Percentiles rank a stretch among this genome's conserved stretches.
These are phyloP conservation scores for Drepanosiphum platanoidis DNA, from an alignment of 2,888 invertebrate species.

Conservation along the genomic window DNA sequence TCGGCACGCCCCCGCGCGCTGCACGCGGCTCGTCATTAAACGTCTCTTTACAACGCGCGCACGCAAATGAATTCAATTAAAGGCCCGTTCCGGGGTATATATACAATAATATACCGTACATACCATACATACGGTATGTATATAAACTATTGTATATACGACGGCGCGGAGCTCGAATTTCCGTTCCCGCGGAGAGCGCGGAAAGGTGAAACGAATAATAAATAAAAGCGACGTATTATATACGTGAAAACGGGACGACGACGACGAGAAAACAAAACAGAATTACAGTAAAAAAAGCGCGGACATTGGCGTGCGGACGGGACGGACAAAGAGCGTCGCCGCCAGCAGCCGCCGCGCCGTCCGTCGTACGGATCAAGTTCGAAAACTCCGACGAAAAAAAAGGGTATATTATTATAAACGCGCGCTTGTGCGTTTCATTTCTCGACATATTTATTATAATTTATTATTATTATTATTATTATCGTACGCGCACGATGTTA, in stretches of 20 bases:
- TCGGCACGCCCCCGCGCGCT: neutral
- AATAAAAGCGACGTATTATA: neutral
- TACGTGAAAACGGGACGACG: neutral
- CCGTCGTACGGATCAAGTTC: neutral
- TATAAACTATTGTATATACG: too few relatives aligned
- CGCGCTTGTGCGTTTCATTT: neutral
- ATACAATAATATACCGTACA: too few relatives aligned
- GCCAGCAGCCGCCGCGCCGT: neutral
- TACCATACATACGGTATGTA: too few relatives aligned
- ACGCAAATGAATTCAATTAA: constrained; percentile 46
- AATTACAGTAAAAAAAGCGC: neutral
- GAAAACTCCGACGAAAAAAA: neutral
- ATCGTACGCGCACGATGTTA: neutral
- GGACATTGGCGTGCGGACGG: neutral
- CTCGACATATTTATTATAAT: neutral
- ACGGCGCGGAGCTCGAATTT: neutral
- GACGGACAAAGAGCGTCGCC: neutral
- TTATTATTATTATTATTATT: neutral
- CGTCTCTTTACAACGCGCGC: constrained; percentile 21
- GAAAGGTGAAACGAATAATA: constrained; percentile 6
- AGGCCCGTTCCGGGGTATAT: neutral
- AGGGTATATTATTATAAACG: neutral
- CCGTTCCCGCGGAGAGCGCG: neutral
- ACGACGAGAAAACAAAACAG: neutral
- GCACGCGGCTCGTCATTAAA: constrained; percentile 8